These are phyloP conservation scores for Aythya baeri DNA, from an alignment of 2,113 vertebrate genomes.

Conservation along the genomic window DNA sequence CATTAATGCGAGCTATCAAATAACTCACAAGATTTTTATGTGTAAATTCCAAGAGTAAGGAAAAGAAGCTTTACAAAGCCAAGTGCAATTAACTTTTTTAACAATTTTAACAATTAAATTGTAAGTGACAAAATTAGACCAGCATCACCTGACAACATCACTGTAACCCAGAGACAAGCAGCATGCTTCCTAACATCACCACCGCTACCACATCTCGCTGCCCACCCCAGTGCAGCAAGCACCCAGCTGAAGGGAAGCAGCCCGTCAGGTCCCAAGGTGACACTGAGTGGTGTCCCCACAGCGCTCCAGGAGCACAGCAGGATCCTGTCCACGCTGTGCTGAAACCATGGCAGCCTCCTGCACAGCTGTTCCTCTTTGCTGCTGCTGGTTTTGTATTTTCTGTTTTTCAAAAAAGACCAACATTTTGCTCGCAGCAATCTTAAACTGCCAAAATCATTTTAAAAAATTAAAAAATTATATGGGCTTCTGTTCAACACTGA, in stretches of 20 bases:
- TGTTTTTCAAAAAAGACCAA: neutral
- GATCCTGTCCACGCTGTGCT: neutral
- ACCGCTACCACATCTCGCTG: fast-evolving
- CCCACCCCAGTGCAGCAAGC: fast-evolving
- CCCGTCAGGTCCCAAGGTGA: neutral
- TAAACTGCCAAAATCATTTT: no score
- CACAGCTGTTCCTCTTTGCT: fast-evolving
- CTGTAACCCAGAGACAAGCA: neutral
- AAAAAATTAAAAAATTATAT: neutral
- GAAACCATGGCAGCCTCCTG: neutral
- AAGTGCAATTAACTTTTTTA: neutral
- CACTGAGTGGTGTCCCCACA: fast-evolving
- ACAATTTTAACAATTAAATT: no score
- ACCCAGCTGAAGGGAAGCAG: neutral
- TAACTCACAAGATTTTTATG: neutral
- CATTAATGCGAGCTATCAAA: neutral
- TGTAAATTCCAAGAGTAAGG: fast-evolving
- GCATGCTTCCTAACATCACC: neutral
- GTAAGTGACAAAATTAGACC: neutral
- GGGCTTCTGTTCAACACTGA: neutral
- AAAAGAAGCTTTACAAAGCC: neutral
- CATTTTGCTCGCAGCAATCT: neutral
- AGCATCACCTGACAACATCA: neutral
- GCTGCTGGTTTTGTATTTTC: neutral
- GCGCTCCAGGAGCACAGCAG: fast-evolving